Conservation (phyloP, 2,888 invertebrate species). For the Sarcophaga subvicina region DNA sequence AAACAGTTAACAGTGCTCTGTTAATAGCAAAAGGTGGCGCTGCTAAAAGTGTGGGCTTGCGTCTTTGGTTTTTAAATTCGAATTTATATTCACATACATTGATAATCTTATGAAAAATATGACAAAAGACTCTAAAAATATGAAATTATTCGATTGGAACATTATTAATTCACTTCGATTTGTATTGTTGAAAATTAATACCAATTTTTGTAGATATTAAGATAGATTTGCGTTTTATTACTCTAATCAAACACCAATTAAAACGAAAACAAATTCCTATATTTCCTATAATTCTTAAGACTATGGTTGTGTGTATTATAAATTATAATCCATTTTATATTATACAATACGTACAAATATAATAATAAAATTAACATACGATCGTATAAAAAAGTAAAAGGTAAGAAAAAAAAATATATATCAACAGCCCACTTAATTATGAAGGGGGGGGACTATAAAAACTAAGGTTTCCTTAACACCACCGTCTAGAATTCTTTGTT, state of each 20-base stretch:
- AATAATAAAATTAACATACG: background rate
- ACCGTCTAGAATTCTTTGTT: conserved; percentile 18
- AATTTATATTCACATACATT: no score
- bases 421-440: background rate
- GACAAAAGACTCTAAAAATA: no score
- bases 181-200: no score
- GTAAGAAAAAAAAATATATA: background rate
- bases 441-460: background rate
- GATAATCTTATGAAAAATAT: no score
- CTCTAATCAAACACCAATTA: background rate
- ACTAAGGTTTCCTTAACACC: conserved; percentile 32
- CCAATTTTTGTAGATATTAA: background rate
- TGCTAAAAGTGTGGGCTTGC: no score
- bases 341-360: no score
- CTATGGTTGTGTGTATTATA: background rate
- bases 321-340: background rate
- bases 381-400: background rate
- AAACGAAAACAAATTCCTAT: background rate
- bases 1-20: no score
- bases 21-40: no score
- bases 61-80: no score
- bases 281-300: background rate
- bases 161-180: no score
- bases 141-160: no score
- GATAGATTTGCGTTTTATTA: background rate